Percentiles rank a stretch among this genome's conserved stretches.
Evolutionary conservation across 2,888 invertebrate genomes (phyloP).

Genomic region (Drosophila affinis): DNA sequence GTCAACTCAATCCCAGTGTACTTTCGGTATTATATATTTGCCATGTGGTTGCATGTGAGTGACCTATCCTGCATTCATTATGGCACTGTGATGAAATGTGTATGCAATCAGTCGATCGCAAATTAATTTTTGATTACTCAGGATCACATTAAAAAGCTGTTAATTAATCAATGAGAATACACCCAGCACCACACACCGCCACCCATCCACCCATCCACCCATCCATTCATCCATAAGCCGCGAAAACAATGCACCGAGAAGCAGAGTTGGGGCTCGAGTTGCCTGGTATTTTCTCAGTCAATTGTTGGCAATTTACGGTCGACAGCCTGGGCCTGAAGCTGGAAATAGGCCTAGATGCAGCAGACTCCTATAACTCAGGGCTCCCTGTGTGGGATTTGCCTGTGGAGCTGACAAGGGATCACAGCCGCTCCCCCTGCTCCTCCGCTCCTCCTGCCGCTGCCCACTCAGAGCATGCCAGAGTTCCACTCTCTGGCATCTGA

Average conservation of each 20-base stretch:
- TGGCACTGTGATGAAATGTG: constrained; percentile 19
- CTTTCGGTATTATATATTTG: constrained; percentile 10
- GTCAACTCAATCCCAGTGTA: neutral
- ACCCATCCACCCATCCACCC: constrained; percentile 1
- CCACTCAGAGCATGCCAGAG: constrained; percentile 8
- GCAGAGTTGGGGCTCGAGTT: constrained; percentile 3
- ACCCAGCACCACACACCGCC: constrained; percentile 10
- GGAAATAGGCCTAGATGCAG: constrained; percentile 31
- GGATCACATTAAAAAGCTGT: constrained; percentile 44
- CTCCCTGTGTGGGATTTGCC: constrained; percentile 63
- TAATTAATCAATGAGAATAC: constrained; percentile 42
- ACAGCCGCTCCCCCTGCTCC: constrained; percentile 53
- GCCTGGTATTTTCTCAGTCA: constrained; percentile 58
- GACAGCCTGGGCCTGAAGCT: constrained; percentile 46
- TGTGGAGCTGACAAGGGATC: constrained; percentile 61
- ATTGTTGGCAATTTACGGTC: constrained; percentile 73
- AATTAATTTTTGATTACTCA: constrained; percentile 40
- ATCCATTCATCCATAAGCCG: neutral
- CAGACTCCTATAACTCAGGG: constrained; percentile 56
- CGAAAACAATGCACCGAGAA: constrained; percentile 23
- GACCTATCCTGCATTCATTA: constrained; percentile 40
- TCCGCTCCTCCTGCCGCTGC: constrained; percentile 44
- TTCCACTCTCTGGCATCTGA: constrained; percentile 4
- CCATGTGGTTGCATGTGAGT: constrained; percentile 34
- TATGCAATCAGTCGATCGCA: constrained; percentile 13